Evolutionary conservation across 2,888 invertebrate genomes (phyloP), one percentile per base, ranked within the genome.

Genomic region (Agrotis puta): DNA sequence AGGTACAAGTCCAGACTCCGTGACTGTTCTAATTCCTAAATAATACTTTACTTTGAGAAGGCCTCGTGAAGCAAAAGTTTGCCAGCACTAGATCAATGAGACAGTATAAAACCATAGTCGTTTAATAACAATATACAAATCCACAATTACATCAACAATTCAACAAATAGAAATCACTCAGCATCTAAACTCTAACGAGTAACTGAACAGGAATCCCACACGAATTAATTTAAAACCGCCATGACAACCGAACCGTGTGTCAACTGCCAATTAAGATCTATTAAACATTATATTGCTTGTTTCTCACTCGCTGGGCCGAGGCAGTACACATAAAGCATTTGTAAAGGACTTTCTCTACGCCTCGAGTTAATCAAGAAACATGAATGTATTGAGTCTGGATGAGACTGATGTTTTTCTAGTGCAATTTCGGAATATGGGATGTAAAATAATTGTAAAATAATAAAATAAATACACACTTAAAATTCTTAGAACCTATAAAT

Each of bases 221-320:
- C 80, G 80, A 82, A 87, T 89, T 87, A 88, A 85, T 85, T 74
- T 57, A 72, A 64, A 74, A 80, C 74, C 71, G 64, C 63, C 70
- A 70, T 72, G 50, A 72, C 83, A 70, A 74, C 53, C 64, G 69
- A 74, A 80, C 79, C 79, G 82, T 83, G 81, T 88, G 90, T 90
- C 89, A 88, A 87, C 87, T 84, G 79, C 89, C 93, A 94, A 94
- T 95, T 95, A 94, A 91, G 90, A 88, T 88, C 92, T 89, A 94
- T 94, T 94, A 92, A 91, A 90, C 87, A 85, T 87, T 86, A 89
- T 88, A 87, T 88, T 86, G 87, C 87, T 88, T 92, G 91, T 90
- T 91, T 88, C 88, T 87, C 90, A 84, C 88, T 88, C 89, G 88
- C 89, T 90, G 87, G 84, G 84, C 85, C 86, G 89, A 90, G 88